Base-by-base conservation (phyloP, 2,113 vertebrate genomes). In the Chionis minor region DNA sequence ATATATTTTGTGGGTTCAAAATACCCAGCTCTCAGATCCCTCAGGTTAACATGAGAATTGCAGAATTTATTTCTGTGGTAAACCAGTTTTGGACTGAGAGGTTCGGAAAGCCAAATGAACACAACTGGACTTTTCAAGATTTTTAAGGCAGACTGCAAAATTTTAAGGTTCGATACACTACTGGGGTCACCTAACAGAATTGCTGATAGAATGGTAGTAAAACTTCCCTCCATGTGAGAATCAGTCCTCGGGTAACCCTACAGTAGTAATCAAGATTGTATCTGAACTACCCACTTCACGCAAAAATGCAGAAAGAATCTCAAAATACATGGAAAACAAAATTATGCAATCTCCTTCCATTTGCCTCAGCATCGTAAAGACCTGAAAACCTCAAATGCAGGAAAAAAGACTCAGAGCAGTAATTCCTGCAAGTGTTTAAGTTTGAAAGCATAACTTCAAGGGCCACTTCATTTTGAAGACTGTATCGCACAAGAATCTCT, bases 401-500 rank as follows among this genome's bases (percentile, higher is more conserved):
- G 33, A 12, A 30, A 42, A 35, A 44, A 80, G 38, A 52, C 30
- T 47, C 44, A 73, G 69, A n/a, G 80, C 65, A 94, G 10, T 52
- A 52, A 96, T 26, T 93, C 56, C 81, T 42, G 32, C 22, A 23
- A 75, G 27, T 28, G 47, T 67, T 90, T 71, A 65, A 61, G 67
- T 69, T 67, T 45, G 42, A 94, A 96, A 65, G n/a, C 44, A 17
- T 3, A 75, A 63, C 33, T 83, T 66, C 40, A 92, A 52, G 90
- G 61, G 51, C 44, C 86, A 89, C 27, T 94, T 97, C 82, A 88
- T 78, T 81, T 74, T 80, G 52, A 82, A 96, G 79, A 85, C 38
- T 59, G 47, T 51, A 96, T 6, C 40, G 61, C 0, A 2, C 91
- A 88, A 69, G 66, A 93, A 97, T 65, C 88, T 88, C 78, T 65